Conservation (phyloP, 2,113 vertebrate genomes). For the Phyllostomus hastatus region DNA sequence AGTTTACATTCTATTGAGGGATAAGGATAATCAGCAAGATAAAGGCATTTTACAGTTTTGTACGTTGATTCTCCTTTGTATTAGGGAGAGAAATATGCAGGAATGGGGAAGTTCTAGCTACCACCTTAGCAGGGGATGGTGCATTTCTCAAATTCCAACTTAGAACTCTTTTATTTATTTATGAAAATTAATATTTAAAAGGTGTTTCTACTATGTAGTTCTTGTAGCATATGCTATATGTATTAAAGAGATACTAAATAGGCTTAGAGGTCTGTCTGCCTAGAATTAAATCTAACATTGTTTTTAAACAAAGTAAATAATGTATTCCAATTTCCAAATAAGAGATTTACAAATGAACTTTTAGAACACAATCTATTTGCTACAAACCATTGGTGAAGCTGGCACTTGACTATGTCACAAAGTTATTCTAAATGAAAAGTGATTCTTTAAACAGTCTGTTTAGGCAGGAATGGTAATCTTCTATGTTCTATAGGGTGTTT, state of each 20-base stretch:
- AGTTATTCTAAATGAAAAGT: constrained; percentile 43
- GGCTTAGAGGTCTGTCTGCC: not conserved
- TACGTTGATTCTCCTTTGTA: not conserved
- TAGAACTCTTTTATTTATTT: not conserved
- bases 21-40: not conserved
- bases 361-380: not conserved
- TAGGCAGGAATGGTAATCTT: constrained; percentile 22
- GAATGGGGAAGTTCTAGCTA: not conserved
- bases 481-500: not conserved
- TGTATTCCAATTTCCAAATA: not conserved
- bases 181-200: constrained; percentile 18
- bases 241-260: not conserved
- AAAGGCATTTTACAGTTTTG: not conserved
- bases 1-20: not conserved
- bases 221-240: not conserved
- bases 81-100: not conserved
- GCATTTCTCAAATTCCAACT: not conserved
- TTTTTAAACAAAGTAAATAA: not conserved
- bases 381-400: not conserved
- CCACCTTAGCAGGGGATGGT: not conserved
- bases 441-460: not conserved
- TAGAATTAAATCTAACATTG: not conserved
- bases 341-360: constrained; percentile 9
- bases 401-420: not conserved
- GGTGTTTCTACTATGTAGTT: not conserved